A percentile compares a stretch with the other conserved stretches of the same genome.
Evolutionary conservation across 2,888 invertebrate genomes (phyloP).

Genomic region (Seira ritae): DNA sequence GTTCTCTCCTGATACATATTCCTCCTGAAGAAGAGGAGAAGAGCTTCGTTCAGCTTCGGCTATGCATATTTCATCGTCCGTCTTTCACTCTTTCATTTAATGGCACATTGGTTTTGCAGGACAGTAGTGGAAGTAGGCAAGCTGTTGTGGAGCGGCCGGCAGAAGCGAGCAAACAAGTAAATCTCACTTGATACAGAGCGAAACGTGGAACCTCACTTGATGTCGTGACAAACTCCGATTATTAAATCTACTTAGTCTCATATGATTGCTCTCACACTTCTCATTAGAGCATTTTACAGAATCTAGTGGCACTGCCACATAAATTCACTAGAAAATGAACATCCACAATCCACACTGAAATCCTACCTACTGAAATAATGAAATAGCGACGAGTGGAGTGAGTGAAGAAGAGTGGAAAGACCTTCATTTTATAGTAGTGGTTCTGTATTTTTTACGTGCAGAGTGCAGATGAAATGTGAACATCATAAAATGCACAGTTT

Average conservation of each 20-base stretch:
- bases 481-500: constrained; percentile 58
- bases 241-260: constrained; percentile 58
- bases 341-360: too few relatives aligned
- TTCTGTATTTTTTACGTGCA: neutral
- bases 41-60: too few relatives aligned
- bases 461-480: constrained; percentile 48
- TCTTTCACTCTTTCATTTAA: too few relatives aligned
- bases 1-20: too few relatives aligned
- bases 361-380: too few relatives aligned
- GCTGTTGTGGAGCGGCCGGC: neutral
- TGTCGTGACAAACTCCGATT: constrained; percentile 63
- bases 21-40: too few relatives aligned
- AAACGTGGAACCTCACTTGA: constrained; percentile 49
- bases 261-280: constrained; percentile 61
- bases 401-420: constrained; percentile 14
- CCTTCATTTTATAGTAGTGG: too few relatives aligned
- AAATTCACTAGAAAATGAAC: constrained; percentile 32
- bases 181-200: neutral
- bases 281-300: constrained; percentile 56
- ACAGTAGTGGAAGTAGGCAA: too few relatives aligned
- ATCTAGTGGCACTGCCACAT: constrained; percentile 37
- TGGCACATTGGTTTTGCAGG: too few relatives aligned
- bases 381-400: neutral
- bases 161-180: neutral
- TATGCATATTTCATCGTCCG: too few relatives aligned